These are phyloP conservation scores for Botrylloides violaceus DNA, from an alignment of 23 tunicate species.

Conservation along the genomic window DNA sequence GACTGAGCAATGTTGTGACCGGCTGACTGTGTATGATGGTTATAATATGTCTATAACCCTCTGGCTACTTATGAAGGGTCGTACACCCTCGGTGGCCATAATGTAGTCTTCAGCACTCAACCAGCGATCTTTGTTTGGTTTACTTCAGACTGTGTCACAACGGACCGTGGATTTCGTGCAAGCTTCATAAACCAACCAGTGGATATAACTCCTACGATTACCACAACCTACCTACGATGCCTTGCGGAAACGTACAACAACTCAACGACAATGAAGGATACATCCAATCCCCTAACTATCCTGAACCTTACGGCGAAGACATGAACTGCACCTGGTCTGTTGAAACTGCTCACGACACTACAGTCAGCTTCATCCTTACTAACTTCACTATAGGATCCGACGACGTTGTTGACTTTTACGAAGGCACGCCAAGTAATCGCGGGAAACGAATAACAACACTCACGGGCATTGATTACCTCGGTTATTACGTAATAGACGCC, in stretches of 20 bases:
- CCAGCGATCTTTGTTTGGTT: conserved; percentile 6
- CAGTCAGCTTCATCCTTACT: background rate
- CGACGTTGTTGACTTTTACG: conserved; percentile 1
- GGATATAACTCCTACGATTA: background rate
- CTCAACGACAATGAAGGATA: background rate
- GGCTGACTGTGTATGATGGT: conserved; percentile 7
- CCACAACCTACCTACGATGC: too few relatives aligned
- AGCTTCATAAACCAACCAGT: background rate
- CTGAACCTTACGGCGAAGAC: background rate
- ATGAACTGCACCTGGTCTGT: conserved; percentile 17
- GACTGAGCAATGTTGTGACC: conserved; percentile 1
- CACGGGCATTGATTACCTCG: background rate
- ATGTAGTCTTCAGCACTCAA: background rate
- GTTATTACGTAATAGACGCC: background rate
- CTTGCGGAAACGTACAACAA: conserved; percentile 1
- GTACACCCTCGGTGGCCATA: background rate
- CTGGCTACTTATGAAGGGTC: background rate
- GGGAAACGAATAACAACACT: background rate
- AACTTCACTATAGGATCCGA: background rate
- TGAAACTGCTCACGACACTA: background rate
- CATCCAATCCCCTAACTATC: conserved; percentile 1
- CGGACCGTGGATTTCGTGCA: conserved; percentile 21
- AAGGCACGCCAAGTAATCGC: background rate
- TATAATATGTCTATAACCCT: background rate
- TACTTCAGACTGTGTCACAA: conserved; percentile 4